Evolutionary conservation across 1,140 invertebrate genomes (phyloP).

Genomic region (Hycleus cichorii): DNA sequence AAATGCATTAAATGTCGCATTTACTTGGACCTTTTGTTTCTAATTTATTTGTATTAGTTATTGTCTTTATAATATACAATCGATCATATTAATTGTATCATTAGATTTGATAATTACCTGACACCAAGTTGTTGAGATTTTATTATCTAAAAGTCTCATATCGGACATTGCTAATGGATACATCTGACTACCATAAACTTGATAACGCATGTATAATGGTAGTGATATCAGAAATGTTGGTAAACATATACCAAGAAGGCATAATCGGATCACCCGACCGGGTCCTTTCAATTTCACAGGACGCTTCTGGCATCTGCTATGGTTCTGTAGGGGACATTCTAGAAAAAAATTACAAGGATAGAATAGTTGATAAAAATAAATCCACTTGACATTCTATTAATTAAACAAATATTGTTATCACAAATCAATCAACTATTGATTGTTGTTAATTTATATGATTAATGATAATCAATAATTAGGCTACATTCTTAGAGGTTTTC

Average conservation of each 20-base stretch:
- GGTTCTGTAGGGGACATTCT: constrained; percentile 26
- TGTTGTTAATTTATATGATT: too few relatives aligned
- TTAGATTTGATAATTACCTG: constrained; percentile 44
- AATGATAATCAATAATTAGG: too few relatives aligned
- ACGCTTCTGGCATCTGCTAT: constrained; percentile 16
- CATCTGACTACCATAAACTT: constrained; percentile 58
- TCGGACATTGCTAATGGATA: constrained; percentile 69
- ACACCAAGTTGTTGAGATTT: constrained; percentile 70
- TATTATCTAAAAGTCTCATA: constrained; percentile 63
- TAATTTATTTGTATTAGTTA: constrained; percentile 34
- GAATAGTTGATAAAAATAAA: too few relatives aligned
- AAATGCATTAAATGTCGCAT: constrained; percentile 70
- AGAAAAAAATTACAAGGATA: constrained; percentile 5
- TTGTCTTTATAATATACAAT: neutral
- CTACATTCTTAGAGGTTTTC: too few relatives aligned
- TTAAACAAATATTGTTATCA: neutral
- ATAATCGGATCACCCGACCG: constrained; percentile 52
- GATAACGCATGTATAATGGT: constrained; percentile 60
- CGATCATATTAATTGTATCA: neutral
- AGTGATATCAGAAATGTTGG: constrained; percentile 57
- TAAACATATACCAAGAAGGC: constrained; percentile 55
- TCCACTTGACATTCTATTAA: neutral
- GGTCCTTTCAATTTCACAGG: constrained; percentile 45
- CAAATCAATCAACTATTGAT: too few relatives aligned
- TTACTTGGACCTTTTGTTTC: constrained; percentile 61